These are phyloP conservation scores for Archaeoteleia sp. DNA, from an alignment of 2,888 invertebrate species.

Conservation along the genomic window DNA sequence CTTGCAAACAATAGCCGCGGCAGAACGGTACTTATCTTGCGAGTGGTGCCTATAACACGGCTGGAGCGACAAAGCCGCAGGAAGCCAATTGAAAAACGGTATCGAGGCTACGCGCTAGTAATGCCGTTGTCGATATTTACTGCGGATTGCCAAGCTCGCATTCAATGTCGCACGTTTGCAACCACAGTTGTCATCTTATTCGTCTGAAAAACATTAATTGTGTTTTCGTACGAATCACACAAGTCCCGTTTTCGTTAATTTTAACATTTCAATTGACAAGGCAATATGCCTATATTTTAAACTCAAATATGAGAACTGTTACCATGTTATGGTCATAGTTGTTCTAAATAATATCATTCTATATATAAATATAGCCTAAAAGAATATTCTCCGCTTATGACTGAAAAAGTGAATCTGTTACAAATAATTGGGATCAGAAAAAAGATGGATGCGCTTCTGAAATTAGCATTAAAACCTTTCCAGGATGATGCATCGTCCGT, in stretches of 20 bases:
- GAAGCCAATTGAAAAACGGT: slow-evolving; percentile 67
- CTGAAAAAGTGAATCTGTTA: slow-evolving; percentile 5
- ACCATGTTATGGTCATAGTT: too few species aligned
- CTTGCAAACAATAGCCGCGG: slow-evolving; percentile 56
- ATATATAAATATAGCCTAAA: too few species aligned
- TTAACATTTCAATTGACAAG: too few species aligned
- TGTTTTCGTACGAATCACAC: slow-evolving; percentile 34
- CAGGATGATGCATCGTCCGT: slow-evolving; percentile 48
- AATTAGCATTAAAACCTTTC: slow-evolving; percentile 34
- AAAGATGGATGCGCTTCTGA: slow-evolving; percentile 12
- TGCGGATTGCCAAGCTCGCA: slow-evolving; percentile 52
- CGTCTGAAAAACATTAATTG: slow-evolving; percentile 47
- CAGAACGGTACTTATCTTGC: slow-evolving; percentile 50
- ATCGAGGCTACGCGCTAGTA: slow-evolving; percentile 56
- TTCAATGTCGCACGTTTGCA: slow-evolving; percentile 46
- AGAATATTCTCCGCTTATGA: too few species aligned
- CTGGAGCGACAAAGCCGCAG: slow-evolving; percentile 61
- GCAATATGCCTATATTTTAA: too few species aligned
- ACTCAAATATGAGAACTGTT: too few species aligned
- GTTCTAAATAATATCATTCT: too few species aligned
- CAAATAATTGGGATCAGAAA: slow-evolving; percentile 16
- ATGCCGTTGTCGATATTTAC: slow-evolving; percentile 57
- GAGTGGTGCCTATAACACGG: slow-evolving; percentile 53
- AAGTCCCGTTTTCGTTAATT: slow-evolving; percentile 20
- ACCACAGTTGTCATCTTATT: slow-evolving; percentile 44